These are phyloP conservation scores for Opisthocomus hoazin DNA, from an alignment of 2,113 vertebrate genomes.

Conservation along the genomic window DNA sequence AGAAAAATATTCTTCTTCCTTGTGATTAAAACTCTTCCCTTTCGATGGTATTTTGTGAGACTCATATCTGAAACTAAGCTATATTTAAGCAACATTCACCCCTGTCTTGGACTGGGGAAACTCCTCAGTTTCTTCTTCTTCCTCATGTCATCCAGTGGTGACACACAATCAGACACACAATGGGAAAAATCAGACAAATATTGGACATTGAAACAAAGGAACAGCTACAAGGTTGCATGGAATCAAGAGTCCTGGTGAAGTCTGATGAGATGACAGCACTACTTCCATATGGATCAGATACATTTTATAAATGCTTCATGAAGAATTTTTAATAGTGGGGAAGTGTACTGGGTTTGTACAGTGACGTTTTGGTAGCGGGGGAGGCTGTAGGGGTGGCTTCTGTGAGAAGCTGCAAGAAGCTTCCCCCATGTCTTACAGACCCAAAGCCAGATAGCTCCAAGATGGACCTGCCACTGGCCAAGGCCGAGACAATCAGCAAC, in stretches of 20 bases:
- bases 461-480: no score
- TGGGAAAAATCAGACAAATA: neutral
- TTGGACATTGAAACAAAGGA: neutral
- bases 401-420: no score
- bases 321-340: neutral
- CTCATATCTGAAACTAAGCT: neutral
- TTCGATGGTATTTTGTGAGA: neutral
- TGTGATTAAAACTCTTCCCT: neutral
- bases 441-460: no score
- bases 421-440: no score
- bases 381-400: no score
- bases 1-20: neutral
- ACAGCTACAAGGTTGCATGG: neutral
- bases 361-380: no score
- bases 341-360: no score
- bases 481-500: no score
- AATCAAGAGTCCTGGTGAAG: neutral
- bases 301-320: neutral
- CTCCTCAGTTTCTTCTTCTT: neutral
- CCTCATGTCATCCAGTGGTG: neutral
- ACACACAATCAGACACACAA: neutral
- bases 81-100: neutral
- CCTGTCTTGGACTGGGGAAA: accelerated
- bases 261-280: neutral
- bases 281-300: neutral